These are phyloP conservation scores for Cantharis rufa DNA, from an alignment of 2,888 invertebrate genomes.

Conservation along the genomic window DNA sequence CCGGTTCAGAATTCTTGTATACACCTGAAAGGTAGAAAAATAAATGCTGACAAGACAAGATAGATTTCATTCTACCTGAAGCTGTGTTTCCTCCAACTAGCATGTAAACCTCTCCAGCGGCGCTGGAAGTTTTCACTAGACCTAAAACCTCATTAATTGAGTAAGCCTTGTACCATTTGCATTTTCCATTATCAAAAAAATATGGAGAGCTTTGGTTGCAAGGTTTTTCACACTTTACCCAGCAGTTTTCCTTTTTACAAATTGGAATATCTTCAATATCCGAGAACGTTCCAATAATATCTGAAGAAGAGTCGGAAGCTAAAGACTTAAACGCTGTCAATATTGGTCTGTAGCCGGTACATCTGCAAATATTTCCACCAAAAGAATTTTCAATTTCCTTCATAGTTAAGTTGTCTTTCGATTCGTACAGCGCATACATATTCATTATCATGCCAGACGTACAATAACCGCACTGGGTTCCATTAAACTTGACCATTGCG, in stretches of 20 bases:
- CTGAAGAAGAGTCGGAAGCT: conserved; percentile 52
- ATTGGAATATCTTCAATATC: conserved; percentile 54
- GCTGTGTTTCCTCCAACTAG: conserved; percentile 77
- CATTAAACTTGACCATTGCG: conserved; percentile 58
- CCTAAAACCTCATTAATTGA: conserved; percentile 62
- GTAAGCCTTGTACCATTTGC: conserved; percentile 64
- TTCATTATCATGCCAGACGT: conserved; percentile 67
- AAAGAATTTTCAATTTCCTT: conserved; percentile 70
- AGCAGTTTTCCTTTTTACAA: background rate
- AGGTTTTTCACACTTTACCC: background rate
- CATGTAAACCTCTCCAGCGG: conserved; percentile 59
- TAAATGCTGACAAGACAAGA: background rate
- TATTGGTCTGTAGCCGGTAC: conserved; percentile 71
- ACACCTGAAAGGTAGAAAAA: conserved; percentile 50
- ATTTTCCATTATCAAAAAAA: background rate
- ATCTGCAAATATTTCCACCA: conserved; percentile 68
- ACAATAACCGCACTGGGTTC: conserved; percentile 42
- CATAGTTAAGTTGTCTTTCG: conserved; percentile 56
- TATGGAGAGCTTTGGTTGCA: conserved; percentile 4
- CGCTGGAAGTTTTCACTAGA: conserved; percentile 44
- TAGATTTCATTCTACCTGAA: conserved; percentile 61
- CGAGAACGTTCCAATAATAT: conserved; percentile 42
- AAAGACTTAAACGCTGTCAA: conserved; percentile 67
- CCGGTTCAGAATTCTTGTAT: conserved; percentile 26
- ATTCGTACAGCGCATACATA: conserved; percentile 63